phyloP scores from a whole-genome alignment of 2,113 vertebrate species.

The Passer domesticus region DNA sequence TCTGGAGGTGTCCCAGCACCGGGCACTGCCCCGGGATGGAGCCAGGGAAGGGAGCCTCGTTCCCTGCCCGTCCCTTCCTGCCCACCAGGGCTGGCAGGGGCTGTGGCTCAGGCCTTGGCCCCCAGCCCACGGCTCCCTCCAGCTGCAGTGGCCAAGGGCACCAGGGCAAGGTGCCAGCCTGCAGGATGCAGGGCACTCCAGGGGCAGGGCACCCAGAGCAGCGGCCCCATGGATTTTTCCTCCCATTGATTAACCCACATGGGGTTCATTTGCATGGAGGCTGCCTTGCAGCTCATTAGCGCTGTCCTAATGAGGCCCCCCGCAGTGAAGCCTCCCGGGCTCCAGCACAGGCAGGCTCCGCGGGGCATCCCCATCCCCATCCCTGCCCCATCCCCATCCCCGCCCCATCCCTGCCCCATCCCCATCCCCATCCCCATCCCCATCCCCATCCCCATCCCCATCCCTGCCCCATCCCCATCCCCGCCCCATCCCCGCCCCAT shows the following conservation, averaged over 20 bases:
- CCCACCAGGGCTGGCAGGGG: neutral
- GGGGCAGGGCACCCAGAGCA: neutral
- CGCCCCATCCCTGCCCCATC: no score
- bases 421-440: no score
- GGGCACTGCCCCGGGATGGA: neutral
- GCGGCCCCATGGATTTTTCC: neutral
- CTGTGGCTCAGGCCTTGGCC: neutral
- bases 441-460: neutral
- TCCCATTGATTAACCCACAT: neutral
- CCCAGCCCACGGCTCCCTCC: fast-evolving
- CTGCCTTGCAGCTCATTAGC: neutral
- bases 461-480: no score
- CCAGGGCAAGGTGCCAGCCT: neutral
- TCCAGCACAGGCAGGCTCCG: neutral
- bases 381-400: no score
- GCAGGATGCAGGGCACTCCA: neutral
- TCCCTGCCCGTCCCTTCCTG: neutral
- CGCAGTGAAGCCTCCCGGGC: neutral
- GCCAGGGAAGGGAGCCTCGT: fast-evolving
- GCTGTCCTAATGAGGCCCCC: neutral
- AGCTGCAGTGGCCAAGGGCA: neutral
- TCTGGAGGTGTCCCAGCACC: neutral
- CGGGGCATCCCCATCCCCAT: no score
- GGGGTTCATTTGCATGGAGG: neutral
- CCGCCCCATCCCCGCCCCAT: neutral